Evolutionary conservation across 1,140 invertebrate genomes (phyloP).

Genomic region (Belonocnema kinseyi): DNA sequence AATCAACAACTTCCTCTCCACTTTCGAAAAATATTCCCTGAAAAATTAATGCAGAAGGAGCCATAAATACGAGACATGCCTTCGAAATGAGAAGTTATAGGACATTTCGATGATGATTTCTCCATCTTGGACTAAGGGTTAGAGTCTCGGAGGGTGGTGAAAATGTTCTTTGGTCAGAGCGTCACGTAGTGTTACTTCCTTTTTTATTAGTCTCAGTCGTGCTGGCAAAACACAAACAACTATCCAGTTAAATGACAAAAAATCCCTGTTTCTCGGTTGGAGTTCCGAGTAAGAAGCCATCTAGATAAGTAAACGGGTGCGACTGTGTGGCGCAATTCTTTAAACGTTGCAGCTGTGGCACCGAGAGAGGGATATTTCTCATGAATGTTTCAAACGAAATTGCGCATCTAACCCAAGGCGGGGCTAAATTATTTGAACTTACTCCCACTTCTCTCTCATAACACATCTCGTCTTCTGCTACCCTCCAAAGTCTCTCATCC

Average conservation of each 20-base stretch:
- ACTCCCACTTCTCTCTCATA: slow-evolving; percentile 33
- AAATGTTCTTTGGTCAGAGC: slow-evolving; percentile 26
- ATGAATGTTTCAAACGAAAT: slow-evolving; percentile 74
- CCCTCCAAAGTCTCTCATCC: background rate
- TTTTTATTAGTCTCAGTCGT: slow-evolving; percentile 8
- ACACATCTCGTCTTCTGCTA: slow-evolving; percentile 34
- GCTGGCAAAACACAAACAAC: slow-evolving; percentile 19
- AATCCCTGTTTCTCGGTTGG: slow-evolving; percentile 50
- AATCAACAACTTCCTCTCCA: background rate
- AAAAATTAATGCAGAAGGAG: slow-evolving; percentile 1
- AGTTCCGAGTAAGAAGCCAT: slow-evolving; percentile 55
- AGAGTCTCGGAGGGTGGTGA: slow-evolving; percentile 11
- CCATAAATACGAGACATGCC: slow-evolving; percentile 18
- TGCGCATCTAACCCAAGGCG: slow-evolving; percentile 70
- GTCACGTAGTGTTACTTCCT: slow-evolving; percentile 23
- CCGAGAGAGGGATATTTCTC: slow-evolving; percentile 67
- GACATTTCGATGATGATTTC: slow-evolving; percentile 23
- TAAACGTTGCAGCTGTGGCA: slow-evolving; percentile 64
- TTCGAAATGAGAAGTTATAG: slow-evolving; percentile 10
- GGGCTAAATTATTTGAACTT: slow-evolving; percentile 70
- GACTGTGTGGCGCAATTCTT: slow-evolving; percentile 66
- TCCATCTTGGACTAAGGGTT: background rate
- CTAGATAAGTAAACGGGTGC: slow-evolving; percentile 65
- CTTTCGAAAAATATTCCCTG: background rate
- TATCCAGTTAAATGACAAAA: slow-evolving; percentile 41